Percentiles rank a stretch among this genome's conserved stretches.
phyloP scores from a whole-genome alignment of 2,113 vertebrate genomes.

The Gobius niger region DNA sequence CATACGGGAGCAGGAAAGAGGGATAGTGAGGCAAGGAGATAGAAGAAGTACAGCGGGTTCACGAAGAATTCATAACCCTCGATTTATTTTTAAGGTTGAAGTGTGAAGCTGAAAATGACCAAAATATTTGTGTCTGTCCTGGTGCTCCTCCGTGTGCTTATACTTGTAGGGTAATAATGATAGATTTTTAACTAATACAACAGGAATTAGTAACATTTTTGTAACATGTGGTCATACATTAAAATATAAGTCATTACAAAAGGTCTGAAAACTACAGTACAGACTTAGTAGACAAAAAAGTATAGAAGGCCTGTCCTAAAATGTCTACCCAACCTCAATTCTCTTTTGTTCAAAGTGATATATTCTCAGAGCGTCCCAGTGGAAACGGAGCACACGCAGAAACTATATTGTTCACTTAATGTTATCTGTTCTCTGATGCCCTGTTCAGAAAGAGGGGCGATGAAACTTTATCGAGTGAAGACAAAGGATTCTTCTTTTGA shows the following conservation, averaged over 20 bases:
- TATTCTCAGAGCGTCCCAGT: conserved; percentile 40
- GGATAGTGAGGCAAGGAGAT: conserved; percentile 29
- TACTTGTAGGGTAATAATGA: too few relatives aligned
- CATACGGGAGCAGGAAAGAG: conserved; percentile 28
- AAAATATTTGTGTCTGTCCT: too few relatives aligned
- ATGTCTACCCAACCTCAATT: conserved; percentile 23
- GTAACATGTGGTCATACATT: too few relatives aligned
- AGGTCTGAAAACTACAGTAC: too few relatives aligned
- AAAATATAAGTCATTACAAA: too few relatives aligned
- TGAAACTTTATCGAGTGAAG: conserved; percentile 61
- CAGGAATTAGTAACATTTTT: too few relatives aligned
- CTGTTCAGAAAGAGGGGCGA: conserved; percentile 57
- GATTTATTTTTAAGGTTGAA: too few relatives aligned
- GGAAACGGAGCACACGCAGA: conserved; percentile 53
- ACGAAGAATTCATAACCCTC: too few relatives aligned
- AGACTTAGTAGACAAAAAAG: conserved; percentile 26
- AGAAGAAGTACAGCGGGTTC: conserved; percentile 21
- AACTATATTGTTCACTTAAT: conserved; percentile 46
- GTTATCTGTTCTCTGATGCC: conserved; percentile 52
- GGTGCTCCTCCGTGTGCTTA: too few relatives aligned
- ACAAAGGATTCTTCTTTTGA: conserved; percentile 46
- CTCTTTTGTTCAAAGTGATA: conserved; percentile 39
- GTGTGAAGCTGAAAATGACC: too few relatives aligned
- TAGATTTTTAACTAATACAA: too few relatives aligned
- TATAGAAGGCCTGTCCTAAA: conserved; percentile 28